A percentile compares a stretch with the other conserved stretches of the same genome.
Conservation (phyloP, 2,888 invertebrate genomes). For the Drosophila basisetae region DNA sequence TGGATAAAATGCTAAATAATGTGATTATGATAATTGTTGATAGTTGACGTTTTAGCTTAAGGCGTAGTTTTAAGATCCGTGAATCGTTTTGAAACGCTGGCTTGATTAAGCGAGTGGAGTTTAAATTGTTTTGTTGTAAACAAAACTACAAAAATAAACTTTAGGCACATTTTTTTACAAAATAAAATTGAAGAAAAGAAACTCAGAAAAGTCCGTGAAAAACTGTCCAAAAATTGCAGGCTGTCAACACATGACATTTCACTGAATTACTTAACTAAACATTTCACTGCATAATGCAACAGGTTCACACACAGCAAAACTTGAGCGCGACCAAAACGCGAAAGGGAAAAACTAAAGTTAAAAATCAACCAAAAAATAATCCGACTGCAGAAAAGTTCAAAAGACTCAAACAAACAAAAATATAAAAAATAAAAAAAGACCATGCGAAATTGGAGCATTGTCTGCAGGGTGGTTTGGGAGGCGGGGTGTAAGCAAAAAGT, state of each 20-base stretch:
- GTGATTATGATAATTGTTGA: conserved; percentile 14
- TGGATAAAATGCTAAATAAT: conserved; percentile 37
- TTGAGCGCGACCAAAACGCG: neutral
- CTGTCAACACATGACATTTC: conserved; percentile 25
- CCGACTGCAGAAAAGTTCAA: conserved; percentile 39
- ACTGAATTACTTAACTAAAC: neutral
- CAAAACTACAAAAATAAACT: neutral
- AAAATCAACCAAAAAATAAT: conserved; percentile 8
- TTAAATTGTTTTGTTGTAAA: neutral
- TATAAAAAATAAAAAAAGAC: neutral
- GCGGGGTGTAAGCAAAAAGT: neutral
- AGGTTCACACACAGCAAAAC: conserved; percentile 21
- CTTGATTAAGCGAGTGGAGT: neutral
- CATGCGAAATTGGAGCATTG: conserved; percentile 46
- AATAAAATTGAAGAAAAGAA: neutral
- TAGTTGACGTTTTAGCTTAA: conserved; percentile 1
- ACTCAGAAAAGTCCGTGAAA: neutral
- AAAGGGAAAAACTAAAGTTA: neutral
- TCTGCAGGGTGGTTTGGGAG: conserved; percentile 10
- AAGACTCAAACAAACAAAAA: conserved; percentile 11
- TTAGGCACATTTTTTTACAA: neutral
- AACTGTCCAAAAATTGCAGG: neutral
- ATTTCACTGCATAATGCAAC: conserved; percentile 21
- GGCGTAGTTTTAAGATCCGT: conserved; percentile 1
- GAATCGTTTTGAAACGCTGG: neutral